Conservation (phyloP, 2,797 vertebrate species). For the Acrossocheilus fasciatus region DNA sequence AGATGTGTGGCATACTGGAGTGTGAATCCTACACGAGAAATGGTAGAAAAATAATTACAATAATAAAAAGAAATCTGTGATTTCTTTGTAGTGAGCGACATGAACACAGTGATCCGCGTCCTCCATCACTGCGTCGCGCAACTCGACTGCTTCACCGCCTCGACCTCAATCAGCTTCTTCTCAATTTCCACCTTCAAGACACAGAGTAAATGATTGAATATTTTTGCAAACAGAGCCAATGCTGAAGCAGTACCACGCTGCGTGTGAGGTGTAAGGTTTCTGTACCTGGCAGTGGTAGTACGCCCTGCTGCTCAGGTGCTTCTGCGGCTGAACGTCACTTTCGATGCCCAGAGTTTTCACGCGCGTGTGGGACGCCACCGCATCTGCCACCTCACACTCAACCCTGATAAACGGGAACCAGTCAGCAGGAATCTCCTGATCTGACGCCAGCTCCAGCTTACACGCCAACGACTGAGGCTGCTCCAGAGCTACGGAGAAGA, state of each 20-base stretch:
- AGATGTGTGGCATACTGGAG: slow-evolving; percentile 18
- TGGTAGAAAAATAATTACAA: background rate
- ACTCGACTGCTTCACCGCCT: slow-evolving; percentile 83
- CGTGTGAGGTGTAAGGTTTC: background rate
- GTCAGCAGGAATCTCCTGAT: slow-evolving; percentile 93
- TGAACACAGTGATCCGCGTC: background rate
- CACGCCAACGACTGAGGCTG: slow-evolving; percentile 95
- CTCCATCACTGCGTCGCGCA: slow-evolving; percentile 86
- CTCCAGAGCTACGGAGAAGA: slow-evolving; percentile 80
- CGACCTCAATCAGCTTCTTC: slow-evolving; percentile 92
- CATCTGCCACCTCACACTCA: slow-evolving; percentile 88
- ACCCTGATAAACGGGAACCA: slow-evolving; percentile 93
- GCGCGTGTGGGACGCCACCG: slow-evolving; percentile 85
- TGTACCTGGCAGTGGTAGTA: slow-evolving; percentile 92
- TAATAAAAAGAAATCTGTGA: background rate
- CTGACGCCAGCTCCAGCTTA: slow-evolving; percentile 94
- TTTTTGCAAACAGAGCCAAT: background rate
- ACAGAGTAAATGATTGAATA: background rate
- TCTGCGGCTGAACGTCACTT: slow-evolving; percentile 93
- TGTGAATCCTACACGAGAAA: slow-evolving; percentile 2
- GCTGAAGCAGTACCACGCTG: background rate
- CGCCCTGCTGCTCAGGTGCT: slow-evolving; percentile 86
- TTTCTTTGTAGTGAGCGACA: background rate
- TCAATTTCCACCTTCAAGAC: slow-evolving; percentile 92
- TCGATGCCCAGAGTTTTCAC: slow-evolving; percentile 89